These are phyloP conservation scores for Karalla daura DNA, from an alignment of 2,797 vertebrate genomes.

Conservation along the genomic window DNA sequence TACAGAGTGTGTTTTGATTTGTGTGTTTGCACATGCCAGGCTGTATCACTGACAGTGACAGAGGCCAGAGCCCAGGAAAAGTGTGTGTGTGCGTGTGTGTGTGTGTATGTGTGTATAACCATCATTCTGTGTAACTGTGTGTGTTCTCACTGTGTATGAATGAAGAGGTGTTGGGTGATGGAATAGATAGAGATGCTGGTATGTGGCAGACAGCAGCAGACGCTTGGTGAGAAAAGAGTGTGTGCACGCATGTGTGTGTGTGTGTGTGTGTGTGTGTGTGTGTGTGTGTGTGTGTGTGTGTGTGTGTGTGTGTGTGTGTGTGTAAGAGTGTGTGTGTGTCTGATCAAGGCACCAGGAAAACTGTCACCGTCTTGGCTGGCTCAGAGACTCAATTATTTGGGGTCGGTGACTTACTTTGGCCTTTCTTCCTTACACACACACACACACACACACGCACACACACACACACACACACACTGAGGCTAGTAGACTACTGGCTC, in stretches of 20 bases:
- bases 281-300: slow-evolving; percentile 24
- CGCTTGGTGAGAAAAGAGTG: slow-evolving; percentile 31
- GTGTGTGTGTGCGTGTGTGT: slow-evolving; percentile 23
- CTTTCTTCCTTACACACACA: slow-evolving; percentile 76
- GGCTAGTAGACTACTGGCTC: slow-evolving; percentile 76
- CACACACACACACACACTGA: slow-evolving; percentile 10
- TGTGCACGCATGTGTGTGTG: slow-evolving; percentile 39
- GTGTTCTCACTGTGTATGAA: slow-evolving; percentile 76
- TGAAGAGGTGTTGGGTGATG: slow-evolving; percentile 82
- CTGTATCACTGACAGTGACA: slow-evolving; percentile 75
- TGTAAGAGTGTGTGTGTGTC: slow-evolving; percentile 25
- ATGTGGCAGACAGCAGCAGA: slow-evolving; percentile 56
- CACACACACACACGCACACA: slow-evolving; percentile 44
- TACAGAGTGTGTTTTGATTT: slow-evolving; percentile 61
- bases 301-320: slow-evolving; percentile 20
- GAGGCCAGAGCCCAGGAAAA: slow-evolving; percentile 64
- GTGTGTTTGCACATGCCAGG: slow-evolving; percentile 68
- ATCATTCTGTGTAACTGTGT: slow-evolving; percentile 51
- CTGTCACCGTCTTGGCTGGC: slow-evolving; percentile 76
- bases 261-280: slow-evolving; percentile 42
- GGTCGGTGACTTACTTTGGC: slow-evolving; percentile 76
- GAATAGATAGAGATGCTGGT: slow-evolving; percentile 75
- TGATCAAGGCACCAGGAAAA: slow-evolving; percentile 75
- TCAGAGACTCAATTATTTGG: slow-evolving; percentile 69
- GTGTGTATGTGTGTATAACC: slow-evolving; percentile 31